Base-by-base conservation (phyloP, 2,113 vertebrate species). In the Haemorhous mexicanus region DNA sequence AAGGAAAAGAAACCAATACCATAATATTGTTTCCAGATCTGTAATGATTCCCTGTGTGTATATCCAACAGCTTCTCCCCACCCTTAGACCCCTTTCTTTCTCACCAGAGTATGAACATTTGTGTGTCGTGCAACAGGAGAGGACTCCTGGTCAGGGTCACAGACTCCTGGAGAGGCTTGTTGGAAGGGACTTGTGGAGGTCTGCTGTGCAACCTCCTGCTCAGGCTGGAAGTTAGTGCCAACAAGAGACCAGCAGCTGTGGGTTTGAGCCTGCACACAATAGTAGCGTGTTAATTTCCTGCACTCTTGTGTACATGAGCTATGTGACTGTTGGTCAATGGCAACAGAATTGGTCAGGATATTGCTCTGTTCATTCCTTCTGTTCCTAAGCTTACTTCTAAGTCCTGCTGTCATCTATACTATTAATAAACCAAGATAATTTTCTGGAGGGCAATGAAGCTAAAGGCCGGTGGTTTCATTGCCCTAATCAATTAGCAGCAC, bases 351-450 rank as follows among this genome's bases (percentile, higher is more conserved):
- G 50, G 3, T 74, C 32, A 81, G 0, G 2, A n/a, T 73, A 47
- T 62, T 77, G 21, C 56, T 91, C 27, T 1, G 1, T 56, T 63
- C 52, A 44, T 89, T 79, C 58, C 17, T 84, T 85, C 61, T 80
- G 11, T 68, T 75, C 49, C 22, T 73, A 33, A 68, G 49, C 16
- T 46, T 32, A 46, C 20, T 46, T 74, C 24, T 14, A 80, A 73
- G 63, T 46, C 47, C 85, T 87, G 39, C 44, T 87, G 32, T 70
- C 35, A 70, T 81, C 55, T 63, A 5, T 63, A 9, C 28, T 58
- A 11, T 55, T 77, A 66, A 80, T 39, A 26, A 91, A 68, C 20
- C 26, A 70, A 81, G 61, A 55, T 87, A 22, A 14, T 94, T 92
- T 70, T 84, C 47, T 59, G 72, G 28, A 86, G 55, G 37, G 5